These are phyloP conservation scores for Stegana nigrithorax DNA, from an alignment of 2,888 invertebrate genomes.

Conservation along the genomic window DNA sequence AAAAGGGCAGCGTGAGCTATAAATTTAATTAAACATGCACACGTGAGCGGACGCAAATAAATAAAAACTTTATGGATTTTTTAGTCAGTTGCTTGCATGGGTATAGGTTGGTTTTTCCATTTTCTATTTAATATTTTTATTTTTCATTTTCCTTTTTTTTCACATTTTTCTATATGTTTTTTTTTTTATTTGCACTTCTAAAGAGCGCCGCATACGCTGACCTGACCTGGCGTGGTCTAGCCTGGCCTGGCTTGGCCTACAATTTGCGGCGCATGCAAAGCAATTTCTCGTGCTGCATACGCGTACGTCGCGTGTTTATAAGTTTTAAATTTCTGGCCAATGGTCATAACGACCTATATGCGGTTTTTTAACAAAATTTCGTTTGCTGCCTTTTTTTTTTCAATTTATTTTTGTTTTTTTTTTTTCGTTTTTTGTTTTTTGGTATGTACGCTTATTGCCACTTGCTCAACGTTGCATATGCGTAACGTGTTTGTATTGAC, in stretches of 20 bases:
- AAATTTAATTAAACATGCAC: conserved; percentile 64
- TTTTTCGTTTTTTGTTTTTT: conserved; percentile 11
- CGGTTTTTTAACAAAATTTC: no score
- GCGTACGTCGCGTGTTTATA: conserved; percentile 48
- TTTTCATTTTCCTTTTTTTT: conserved; percentile 2
- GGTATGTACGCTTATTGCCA: conserved; percentile 18
- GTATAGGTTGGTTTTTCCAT: no score
- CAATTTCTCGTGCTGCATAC: conserved; percentile 29
- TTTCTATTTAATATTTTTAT: neutral
- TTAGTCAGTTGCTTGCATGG: no score
- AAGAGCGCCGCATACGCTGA: neutral
- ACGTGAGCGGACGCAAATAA: conserved; percentile 62
- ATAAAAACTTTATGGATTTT: conserved; percentile 59
- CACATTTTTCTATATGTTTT: conserved; percentile 1
- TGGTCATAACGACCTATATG: neutral
- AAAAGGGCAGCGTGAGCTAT: conserved; percentile 52
- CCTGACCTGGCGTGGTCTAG: no score
- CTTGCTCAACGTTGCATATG: conserved; percentile 7
- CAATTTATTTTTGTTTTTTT: neutral
- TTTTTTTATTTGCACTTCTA: neutral
- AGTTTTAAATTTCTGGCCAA: conserved; percentile 46
- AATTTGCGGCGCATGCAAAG: no score
- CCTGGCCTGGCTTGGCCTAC: no score
- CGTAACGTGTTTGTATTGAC: conserved; percentile 23
- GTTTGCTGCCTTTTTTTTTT: neutral